phyloP scores from a whole-genome alignment of 30 jellyfish, hydroid and myxozoan species.

The Chrysaora quinquecirrha region DNA sequence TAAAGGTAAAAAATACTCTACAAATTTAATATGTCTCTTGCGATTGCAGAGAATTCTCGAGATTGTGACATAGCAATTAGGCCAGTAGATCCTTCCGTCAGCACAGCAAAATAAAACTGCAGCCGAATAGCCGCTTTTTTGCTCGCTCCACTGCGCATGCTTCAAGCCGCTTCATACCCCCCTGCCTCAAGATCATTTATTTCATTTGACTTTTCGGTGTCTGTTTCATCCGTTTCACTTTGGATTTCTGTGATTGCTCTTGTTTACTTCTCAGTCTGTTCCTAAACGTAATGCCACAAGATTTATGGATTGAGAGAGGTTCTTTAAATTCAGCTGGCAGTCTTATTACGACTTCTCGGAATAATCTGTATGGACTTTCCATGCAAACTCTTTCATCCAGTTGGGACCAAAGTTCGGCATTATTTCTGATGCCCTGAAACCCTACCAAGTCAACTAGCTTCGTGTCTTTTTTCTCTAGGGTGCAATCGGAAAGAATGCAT shows the following conservation, averaged over 20 bases:
- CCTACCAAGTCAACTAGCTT: slow-evolving; percentile 26
- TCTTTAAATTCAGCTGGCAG: slow-evolving; percentile 43
- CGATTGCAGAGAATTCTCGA: no score
- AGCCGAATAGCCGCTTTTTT: no score
- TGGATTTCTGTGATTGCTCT: slow-evolving; percentile 43
- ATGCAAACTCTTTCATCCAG: slow-evolving; percentile 21
- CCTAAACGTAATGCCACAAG: slow-evolving; percentile 39
- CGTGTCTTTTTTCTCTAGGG: slow-evolving; percentile 25
- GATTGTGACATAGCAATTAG: no score
- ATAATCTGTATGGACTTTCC: slow-evolving; percentile 35
- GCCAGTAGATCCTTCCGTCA: no score
- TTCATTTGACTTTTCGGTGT: slow-evolving; percentile 3
- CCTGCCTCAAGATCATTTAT: neutral
- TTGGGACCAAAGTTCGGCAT: slow-evolving; percentile 40
- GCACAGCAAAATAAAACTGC: no score
- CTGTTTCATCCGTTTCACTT: slow-evolving; percentile 2
- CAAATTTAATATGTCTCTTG: no score
- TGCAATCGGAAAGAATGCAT: slow-evolving; percentile 28
- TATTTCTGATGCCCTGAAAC: slow-evolving; percentile 32
- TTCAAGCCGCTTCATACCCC: no score
- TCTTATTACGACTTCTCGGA: slow-evolving; percentile 32
- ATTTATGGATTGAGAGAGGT: slow-evolving; percentile 27
- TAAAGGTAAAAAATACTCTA: no score
- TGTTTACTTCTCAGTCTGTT: slow-evolving; percentile 36
- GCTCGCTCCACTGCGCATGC: no score